Evolutionary conservation across 2,888 invertebrate genomes (phyloP).

Genomic region (Gryllus longicercus): DNA sequence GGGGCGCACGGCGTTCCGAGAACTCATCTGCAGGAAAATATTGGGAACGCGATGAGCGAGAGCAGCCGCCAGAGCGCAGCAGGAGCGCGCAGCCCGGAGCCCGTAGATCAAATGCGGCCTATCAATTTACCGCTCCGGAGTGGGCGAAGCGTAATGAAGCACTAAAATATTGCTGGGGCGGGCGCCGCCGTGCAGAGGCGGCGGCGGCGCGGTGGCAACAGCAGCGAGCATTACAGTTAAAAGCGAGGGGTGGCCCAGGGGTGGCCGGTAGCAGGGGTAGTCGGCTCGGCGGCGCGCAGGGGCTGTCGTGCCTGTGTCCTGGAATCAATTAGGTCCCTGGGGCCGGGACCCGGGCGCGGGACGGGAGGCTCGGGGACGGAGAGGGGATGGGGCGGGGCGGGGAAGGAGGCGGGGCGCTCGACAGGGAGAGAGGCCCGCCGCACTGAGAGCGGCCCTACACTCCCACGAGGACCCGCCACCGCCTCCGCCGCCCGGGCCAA

Average conservation of each 20-base stretch:
- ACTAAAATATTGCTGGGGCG: background rate
- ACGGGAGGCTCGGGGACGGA: background rate
- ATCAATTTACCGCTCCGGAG: background rate
- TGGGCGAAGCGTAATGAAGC: background rate
- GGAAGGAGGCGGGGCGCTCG: background rate
- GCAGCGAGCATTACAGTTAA: conserved; percentile 1
- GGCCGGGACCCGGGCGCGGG: background rate
- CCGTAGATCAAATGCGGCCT: background rate
- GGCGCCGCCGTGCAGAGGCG: background rate
- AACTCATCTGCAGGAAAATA: no score
- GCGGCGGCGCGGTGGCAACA: background rate
- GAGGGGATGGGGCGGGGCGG: background rate
- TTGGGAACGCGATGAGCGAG: no score
- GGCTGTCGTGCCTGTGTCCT: background rate
- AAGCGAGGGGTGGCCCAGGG: background rate
- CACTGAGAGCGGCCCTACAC: background rate
- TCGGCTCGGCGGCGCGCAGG: background rate
- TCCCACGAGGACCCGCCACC: background rate
- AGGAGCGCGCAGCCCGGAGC: no score
- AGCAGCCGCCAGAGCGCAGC: no score
- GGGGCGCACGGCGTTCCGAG: no score
- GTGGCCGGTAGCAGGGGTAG: background rate
- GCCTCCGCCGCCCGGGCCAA: background rate
- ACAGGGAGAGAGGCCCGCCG: background rate
- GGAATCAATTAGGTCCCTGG: conserved; percentile 10